Evolutionary conservation across 1,140 invertebrate genomes (phyloP).

Genomic region (Drosophila baimaii): DNA sequence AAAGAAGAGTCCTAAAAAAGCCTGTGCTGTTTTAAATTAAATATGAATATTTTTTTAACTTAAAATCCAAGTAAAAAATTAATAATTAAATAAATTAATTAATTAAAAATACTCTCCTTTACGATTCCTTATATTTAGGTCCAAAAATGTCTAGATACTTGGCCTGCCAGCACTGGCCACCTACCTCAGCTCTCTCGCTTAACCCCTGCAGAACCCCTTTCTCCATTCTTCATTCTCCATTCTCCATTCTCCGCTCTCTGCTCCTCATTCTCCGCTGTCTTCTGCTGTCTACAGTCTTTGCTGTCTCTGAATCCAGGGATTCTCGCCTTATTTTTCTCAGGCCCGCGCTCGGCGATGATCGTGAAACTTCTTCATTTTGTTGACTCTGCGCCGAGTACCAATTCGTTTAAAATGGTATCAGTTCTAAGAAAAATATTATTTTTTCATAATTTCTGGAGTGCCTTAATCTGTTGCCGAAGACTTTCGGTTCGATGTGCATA

Average conservation of each 20-base stretch:
- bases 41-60: background rate
- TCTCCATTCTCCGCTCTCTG: background rate
- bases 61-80: background rate
- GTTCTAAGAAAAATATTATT: constrained; percentile 84
- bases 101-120: too few species aligned
- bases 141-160: background rate
- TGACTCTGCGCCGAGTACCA: constrained; percentile 71
- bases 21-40: too few species aligned
- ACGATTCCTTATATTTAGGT: background rate
- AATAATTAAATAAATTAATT: background rate
- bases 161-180: constrained; percentile 18
- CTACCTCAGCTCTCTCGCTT: constrained; percentile 23
- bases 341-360: constrained; percentile 29
- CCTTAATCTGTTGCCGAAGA: constrained; percentile 77
- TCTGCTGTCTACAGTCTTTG: constrained; percentile 4
- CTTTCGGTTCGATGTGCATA: constrained; percentile 66
- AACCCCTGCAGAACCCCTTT: too few species aligned
- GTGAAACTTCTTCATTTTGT: constrained; percentile 74
- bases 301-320: constrained; percentile 13
- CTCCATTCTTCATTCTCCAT: background rate
- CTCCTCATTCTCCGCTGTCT: background rate
- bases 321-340: constrained; percentile 52
- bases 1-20: too few species aligned
- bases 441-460: constrained; percentile 83
- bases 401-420: constrained; percentile 84